Evolutionary conservation across 2,888 invertebrate species (phyloP), one percentile per base, ranked within the genome.

Genomic region (Anthophora plumipes): DNA sequence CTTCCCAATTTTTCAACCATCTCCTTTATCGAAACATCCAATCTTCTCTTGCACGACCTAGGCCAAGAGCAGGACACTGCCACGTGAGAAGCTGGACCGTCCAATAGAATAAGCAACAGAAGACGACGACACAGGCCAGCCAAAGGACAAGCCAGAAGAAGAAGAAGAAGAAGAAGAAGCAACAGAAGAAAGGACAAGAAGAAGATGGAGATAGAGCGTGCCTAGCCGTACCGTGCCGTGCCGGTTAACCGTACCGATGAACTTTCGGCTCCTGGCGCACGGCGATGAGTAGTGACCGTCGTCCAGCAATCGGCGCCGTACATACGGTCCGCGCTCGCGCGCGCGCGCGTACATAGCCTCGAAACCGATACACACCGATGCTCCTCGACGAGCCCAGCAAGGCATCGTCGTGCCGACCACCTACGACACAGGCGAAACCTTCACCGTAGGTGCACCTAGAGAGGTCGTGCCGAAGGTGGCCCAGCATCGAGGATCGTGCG

Each of bases 381-480:
- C 17, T 54, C 41, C 17, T 22, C 22, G 57, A 60, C 61, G 63
- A 37, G 63, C 64, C n/a, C 54, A 61, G 76, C 59, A 73, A n/a
- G n/a, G 67, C 67, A 60, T 57, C 70, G 52, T 57, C 81, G 77
- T 72, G 77, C 41, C 75, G 87, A 76, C 87, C 87, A 87, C 87
- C 87, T 87, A 87, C 84, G 87, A 87, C 84, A 87, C 77, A 80
- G 77, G 77, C 77, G 66, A 85, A 87, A 85, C 84, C 84, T 85
- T 85, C 85, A 85, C 87, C 86, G 86, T 87, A 87, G 84, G 82
- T 87, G 87, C 87, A 87, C 70, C 81, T 79, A 59, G 89, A 91
- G 91, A 92, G 92, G 92, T 92, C 92, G 92, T 90, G 91, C 90
- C 87, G 91, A 91, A 92, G 91, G 91, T 91, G 91, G 91, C 91